phyloP scores from a whole-genome alignment of 1,140 invertebrate species.

The Chironomus tepperi region DNA sequence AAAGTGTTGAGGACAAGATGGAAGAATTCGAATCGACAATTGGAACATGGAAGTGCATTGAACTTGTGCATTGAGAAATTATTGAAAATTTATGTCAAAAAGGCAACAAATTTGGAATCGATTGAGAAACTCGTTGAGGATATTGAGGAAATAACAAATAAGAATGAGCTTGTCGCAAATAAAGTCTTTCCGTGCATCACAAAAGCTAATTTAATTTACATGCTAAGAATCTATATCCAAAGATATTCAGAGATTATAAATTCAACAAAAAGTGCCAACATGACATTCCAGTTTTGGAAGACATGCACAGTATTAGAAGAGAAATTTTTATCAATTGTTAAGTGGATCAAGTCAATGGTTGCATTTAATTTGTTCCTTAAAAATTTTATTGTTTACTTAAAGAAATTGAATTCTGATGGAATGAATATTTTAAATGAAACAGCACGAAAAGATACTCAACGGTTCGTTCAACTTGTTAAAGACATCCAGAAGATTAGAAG shows the following conservation, averaged over 20 bases:
- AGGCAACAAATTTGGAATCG: not conserved
- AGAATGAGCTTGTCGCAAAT: not conserved
- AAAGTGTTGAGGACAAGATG: not conserved
- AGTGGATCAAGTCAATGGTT: not conserved
- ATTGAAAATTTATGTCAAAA: not conserved
- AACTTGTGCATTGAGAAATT: not conserved
- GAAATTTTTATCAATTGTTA: not conserved
- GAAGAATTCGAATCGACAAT: not conserved
- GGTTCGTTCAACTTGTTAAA: not conserved
- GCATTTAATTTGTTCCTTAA: not conserved
- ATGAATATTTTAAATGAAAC: not conserved
- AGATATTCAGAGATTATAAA: not conserved
- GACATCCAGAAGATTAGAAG: not conserved
- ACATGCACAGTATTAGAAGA: not conserved
- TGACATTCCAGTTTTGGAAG: not conserved
- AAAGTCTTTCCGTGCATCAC: not conserved
- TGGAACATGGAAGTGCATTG: not conserved
- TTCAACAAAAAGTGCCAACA: not conserved
- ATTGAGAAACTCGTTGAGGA: not conserved
- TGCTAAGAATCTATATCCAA: not conserved
- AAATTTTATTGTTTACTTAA: not conserved
- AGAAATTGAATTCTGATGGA: not conserved
- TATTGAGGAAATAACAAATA: not conserved
- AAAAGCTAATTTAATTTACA: not conserved
- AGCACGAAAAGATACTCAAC: not conserved